phyloP scores from a whole-genome alignment of 1,140 invertebrate genomes.

The Bombus sylvicola region DNA sequence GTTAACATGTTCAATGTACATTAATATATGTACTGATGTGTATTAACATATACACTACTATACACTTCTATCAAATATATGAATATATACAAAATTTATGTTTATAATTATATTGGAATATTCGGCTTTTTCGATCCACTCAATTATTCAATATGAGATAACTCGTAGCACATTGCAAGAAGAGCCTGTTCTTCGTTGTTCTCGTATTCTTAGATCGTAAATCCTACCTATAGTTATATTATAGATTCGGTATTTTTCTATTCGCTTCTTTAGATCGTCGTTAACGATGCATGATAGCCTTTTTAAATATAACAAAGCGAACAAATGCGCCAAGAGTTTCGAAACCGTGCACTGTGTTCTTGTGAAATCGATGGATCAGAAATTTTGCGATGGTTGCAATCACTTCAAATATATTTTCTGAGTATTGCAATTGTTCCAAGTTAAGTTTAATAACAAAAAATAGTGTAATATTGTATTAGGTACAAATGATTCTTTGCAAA shows the following conservation, averaged over 20 bases:
- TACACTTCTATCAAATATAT: too few species aligned
- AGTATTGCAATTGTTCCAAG: background rate
- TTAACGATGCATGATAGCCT: constrained; percentile 9
- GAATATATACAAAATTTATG: background rate
- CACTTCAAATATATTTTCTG: background rate
- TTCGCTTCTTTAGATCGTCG: constrained; percentile 8
- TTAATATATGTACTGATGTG: too few species aligned
- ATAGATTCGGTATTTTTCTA: constrained; percentile 48
- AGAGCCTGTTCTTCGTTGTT: background rate
- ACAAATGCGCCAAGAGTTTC: background rate
- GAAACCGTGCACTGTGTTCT: background rate
- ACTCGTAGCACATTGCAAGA: background rate
- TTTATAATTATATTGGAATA: background rate
- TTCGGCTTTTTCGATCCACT: background rate
- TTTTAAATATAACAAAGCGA: constrained; percentile 18
- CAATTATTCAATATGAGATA: background rate
- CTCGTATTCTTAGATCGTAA: constrained; percentile 7
- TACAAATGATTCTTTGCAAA: background rate
- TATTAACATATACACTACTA: too few species aligned
- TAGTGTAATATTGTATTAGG: background rate
- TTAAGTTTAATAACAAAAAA: background rate
- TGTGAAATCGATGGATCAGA: background rate
- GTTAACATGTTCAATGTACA: too few species aligned
- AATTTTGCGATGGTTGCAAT: background rate
- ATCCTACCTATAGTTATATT: background rate